Evolutionary conservation across 2,797 vertebrate genomes (phyloP), one percentile per base, ranked within the genome.

Genomic region (Allobates femoralis): DNA sequence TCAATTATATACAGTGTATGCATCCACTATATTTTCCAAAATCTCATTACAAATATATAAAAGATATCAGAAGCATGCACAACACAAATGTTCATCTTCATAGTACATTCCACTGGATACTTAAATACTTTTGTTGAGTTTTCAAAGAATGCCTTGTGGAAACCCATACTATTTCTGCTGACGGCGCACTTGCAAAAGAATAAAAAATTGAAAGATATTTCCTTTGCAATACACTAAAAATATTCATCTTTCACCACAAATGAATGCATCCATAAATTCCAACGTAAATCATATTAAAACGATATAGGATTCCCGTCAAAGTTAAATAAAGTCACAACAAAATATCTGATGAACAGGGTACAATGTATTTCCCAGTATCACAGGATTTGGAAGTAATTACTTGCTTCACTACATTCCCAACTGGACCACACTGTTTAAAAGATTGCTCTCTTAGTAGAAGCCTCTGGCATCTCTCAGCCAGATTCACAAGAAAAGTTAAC

Each of bases 351-450:
- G 74, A 58, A 26, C 73, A 55, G 26, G 51, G 19, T 79, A 71
- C 79, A 81, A 58, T 41, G 37, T 62, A 69, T 41, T 80, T 46
- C 50, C 81, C 37, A 28, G 81, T 83, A 79, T 83, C 75, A 73
- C 41, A 21, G 23, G 64, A 64, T 51, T 83, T 64, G 23, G 50
- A 62, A 64, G 67, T 81, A 75, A 79, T 84, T 84, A 84, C 53
- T 37, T 60, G 81, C 56, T 87, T 74, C 62, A 28, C 8, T 60
- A 60, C 81, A 79, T 83, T 87, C 67, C 64, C 86, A 84, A 74
- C 76, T 79, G 86, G 86, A 71, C 86, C 46, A 28, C 37, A 51
- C 76, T 46, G 66, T 62, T 37, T 30, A 64, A 87, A 69, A 50
- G 53, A 78, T 78, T 56, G 69, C 75, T 79, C 30, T 60, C 34